A percentile compares a stretch with the other conserved stretches of the same genome.
These are phyloP conservation scores for Pristionchus entomophagus DNA, from an alignment of 2,888 invertebrate species.

Conservation along the genomic window DNA sequence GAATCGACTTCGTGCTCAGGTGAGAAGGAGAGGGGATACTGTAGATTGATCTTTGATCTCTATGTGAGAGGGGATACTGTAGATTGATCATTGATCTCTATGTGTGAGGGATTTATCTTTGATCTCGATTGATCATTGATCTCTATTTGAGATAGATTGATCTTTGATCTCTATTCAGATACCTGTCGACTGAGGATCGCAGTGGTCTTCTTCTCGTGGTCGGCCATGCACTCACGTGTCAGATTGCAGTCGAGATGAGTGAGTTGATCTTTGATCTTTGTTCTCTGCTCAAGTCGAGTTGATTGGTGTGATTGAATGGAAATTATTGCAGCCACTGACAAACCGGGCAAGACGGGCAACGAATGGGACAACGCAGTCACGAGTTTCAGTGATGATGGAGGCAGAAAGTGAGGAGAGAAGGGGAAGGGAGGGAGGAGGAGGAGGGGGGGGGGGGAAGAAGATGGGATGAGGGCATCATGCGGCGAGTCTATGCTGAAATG, in stretches of 20 bases:
- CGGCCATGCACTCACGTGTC: constrained; percentile 30
- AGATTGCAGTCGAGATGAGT: constrained; percentile 19
- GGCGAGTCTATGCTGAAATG: neutral
- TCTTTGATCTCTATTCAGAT: constrained; percentile 12
- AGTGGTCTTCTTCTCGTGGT: constrained; percentile 38
- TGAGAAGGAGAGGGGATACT: neutral
- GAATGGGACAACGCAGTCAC: neutral
- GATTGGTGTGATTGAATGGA: neutral
- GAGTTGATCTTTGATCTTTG: neutral
- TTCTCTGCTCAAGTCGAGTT: neutral
- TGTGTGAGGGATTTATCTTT: no score
- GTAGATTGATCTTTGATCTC: neutral
- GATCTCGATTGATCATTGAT: no score
- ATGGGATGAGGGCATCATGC: neutral
- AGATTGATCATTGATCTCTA: no score
- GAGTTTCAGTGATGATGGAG: constrained; percentile 8
- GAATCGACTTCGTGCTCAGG: constrained; percentile 40
- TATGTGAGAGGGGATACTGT: neutral
- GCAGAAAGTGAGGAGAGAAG: neutral
- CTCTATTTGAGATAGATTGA: no score
- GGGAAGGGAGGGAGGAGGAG: neutral
- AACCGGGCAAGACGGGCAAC: neutral
- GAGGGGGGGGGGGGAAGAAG: neutral
- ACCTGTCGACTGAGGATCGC: constrained; percentile 31
- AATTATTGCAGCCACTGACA: neutral